Evolutionary conservation across 2,113 vertebrate species (phyloP).

Genomic region (Tachycineta bicolor): DNA sequence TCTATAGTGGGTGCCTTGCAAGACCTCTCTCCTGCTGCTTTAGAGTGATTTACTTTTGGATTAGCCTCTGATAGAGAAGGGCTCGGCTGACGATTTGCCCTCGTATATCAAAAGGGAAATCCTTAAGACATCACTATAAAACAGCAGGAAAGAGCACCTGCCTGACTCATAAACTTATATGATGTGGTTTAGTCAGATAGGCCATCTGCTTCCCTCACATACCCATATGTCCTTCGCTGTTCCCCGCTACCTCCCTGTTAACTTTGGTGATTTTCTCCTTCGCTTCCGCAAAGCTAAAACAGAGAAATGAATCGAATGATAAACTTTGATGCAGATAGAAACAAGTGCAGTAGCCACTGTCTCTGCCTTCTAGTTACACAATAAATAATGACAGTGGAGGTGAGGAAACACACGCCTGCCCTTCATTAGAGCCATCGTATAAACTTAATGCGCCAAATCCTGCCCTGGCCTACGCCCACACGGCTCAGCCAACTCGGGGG

Average conservation of each 20-base stretch:
- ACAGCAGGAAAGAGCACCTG: constrained; percentile 76
- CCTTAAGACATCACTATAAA: constrained; percentile 77
- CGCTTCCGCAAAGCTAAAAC: neutral
- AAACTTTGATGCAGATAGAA: constrained; percentile 11
- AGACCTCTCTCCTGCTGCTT: constrained; percentile 66
- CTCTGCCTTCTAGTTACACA: neutral
- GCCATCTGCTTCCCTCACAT: constrained; percentile 71
- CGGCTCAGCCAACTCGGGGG: neutral
- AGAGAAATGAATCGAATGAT: constrained; percentile 28
- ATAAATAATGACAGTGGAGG: neutral
- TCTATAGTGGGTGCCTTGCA: constrained; percentile 38
- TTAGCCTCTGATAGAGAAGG: constrained; percentile 66
- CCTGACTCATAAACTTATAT: constrained; percentile 69
- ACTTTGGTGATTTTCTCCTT: constrained; percentile 17
- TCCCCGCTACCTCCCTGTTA: neutral
- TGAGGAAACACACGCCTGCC: neutral
- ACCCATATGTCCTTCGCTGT: constrained; percentile 63
- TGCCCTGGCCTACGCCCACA: neutral
- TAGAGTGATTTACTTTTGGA: constrained; percentile 74
- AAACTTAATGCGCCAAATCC: constrained; percentile 13
- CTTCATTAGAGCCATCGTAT: neutral
- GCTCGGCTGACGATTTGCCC: constrained; percentile 48
- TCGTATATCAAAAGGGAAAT: constrained; percentile 78
- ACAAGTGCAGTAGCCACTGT: neutral
- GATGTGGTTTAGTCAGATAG: constrained; percentile 52